These are phyloP conservation scores for Ormyrus nitidulus DNA, from an alignment of 2,888 invertebrate species.

Conservation along the genomic window DNA sequence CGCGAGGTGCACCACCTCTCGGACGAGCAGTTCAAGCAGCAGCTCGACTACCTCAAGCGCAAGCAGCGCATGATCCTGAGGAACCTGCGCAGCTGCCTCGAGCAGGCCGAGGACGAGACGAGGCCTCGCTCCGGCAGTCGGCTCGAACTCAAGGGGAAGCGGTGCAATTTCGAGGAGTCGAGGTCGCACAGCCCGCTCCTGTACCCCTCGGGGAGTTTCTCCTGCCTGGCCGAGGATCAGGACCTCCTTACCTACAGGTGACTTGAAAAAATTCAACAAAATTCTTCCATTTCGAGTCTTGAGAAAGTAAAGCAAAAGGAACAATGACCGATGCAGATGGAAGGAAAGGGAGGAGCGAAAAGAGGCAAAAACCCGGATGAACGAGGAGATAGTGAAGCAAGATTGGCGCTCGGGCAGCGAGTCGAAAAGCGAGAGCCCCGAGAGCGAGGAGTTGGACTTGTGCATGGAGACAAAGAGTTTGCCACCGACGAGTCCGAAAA, in stretches of 20 bases:
- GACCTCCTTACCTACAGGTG: slow-evolving; percentile 70
- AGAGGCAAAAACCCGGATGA: slow-evolving; percentile 64
- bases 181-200: slow-evolving; percentile 67
- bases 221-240: slow-evolving; percentile 69
- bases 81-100: slow-evolving; percentile 71
- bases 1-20: slow-evolving; percentile 86
- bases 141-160: slow-evolving; percentile 69
- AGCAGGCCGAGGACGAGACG: slow-evolving; percentile 36
- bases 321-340: slow-evolving; percentile 58
- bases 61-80: slow-evolving; percentile 78
- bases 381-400: slow-evolving; percentile 67
- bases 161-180: slow-evolving; percentile 69
- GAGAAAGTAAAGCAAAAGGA: not conserved
- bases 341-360: slow-evolving; percentile 63
- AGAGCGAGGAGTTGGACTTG: slow-evolving; percentile 70
- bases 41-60: slow-evolving; percentile 81
- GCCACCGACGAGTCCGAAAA: slow-evolving; percentile 68
- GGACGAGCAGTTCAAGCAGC: slow-evolving; percentile 85
- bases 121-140: slow-evolving; percentile 54
- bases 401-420: slow-evolving; percentile 65
- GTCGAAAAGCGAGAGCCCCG: slow-evolving; percentile 62
- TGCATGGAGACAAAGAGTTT: slow-evolving; percentile 71
- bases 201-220: slow-evolving; percentile 66
- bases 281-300: no score
- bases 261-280: no score